Base-by-base conservation (phyloP, 2,113 vertebrate species). In the Nothoprocta pentlandii region DNA sequence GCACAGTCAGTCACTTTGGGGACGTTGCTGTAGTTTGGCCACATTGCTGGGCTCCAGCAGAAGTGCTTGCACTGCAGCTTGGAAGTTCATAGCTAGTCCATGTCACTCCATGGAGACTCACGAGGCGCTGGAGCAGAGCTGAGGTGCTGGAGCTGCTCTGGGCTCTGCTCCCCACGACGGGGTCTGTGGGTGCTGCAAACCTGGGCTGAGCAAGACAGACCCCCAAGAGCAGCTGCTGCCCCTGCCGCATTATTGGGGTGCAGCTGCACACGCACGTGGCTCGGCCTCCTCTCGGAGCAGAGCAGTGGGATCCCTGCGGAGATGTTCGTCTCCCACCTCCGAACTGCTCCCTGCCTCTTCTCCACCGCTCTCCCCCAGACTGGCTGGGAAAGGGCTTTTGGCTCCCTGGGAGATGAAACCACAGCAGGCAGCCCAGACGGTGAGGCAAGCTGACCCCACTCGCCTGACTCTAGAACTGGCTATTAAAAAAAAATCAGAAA, bases 251-350 rank as follows among this genome's bases (percentile, higher is more conserved):
- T 16, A 7, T 2, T 59, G 80, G 73, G 69, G 41, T 46, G 46
- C 41, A 88, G 61, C 68, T 76, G 62, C 3, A 0, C 0, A n/a
- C 30, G 25, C 0, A 30, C n/a, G 19, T 23, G 19, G 53, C 80
- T 76, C 80, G 64, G 78, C 69, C 30, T 26, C 0, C 0, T 59
- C 80, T 30, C 20, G 53, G 71, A 53, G 41, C 80, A 67, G 64
- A 0, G 0, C 9, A 23, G 42, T 83, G 10, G 17, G 5, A 81
- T 75, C 56, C 30, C 46, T 59, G 49, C 23, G 16, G n/a, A 49
- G 30, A 87, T 17, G 47, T 0, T 39, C 10, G 20, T 77, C 42
- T 92, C 6, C 42, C 28, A 41, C 63, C 39, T 67, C 49, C 53
- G 87, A 91, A 69, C 51, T 7, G 22, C 61, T 74, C 69, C 41